Base-by-base conservation (phyloP, 2,888 invertebrate genomes). In the Drosophila picticornis region DNA sequence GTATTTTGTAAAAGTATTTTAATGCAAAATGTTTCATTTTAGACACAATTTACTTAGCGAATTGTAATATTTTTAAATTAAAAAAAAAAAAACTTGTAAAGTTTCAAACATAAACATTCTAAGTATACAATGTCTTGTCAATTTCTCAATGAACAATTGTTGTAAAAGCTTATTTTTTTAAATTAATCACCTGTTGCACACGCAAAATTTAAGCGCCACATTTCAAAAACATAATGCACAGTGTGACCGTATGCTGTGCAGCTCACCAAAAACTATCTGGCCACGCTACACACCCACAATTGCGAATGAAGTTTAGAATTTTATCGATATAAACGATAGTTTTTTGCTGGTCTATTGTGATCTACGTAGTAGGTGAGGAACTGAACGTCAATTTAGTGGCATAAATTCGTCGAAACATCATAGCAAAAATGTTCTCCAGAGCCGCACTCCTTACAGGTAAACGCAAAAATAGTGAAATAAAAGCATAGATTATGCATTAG, bases 371-470 rank as follows among this genome's bases (percentile, higher is more conserved):
- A 77, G 81, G 62, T 68, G 72, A 57, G 77, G 60, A 63, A 62
- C 59, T 61, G 57, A 64, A 76, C 78, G 76, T 81, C 76, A 81
- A 84, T 84, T 92, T 84, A 66, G 69, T 75, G 77, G 79, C 78
- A 81, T 76, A 84, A 91, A 87, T 90, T 90, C 75, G 75, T 77
- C 72, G 84, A 76, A 81, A 81, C 83, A 80, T 83, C 81, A 84
- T 80, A 77, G 94, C 77, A 85, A 95, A 94, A 94, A 96, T 96
- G 96, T 94, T 96, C 92, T 96, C 96, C 86, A 95, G 96, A 91
- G 94, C 95, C 93, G 95, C 95, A 93, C 94, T 95, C 93, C 94
- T 95, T 93, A 94, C 95, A 94, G 95, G 96, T 96, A 95, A 93
- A 94, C 92, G 7, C 48, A 0, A 62, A 68, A 72, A 31, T 55